These are phyloP conservation scores for Steinernema khuongi DNA, from an alignment of 1,140 invertebrate genomes.

Conservation along the genomic window DNA sequence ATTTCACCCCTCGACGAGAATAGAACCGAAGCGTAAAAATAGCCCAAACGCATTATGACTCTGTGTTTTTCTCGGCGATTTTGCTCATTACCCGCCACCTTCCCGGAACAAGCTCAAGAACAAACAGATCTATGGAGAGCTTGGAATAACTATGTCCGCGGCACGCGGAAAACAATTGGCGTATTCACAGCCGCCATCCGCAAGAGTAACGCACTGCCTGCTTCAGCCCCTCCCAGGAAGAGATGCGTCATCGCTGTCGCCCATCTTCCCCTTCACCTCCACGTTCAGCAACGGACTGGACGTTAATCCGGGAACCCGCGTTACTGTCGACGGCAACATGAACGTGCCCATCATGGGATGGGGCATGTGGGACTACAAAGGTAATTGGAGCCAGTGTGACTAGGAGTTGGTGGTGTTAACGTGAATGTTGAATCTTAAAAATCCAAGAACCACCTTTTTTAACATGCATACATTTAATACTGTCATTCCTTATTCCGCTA, in stretches of 20 bases:
- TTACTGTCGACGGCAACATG: conserved; percentile 44
- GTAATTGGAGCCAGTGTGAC: conserved; percentile 14
- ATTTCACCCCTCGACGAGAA: too few relatives aligned
- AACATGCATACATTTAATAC: not conserved
- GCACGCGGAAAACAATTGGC: not conserved
- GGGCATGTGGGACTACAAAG: conserved; percentile 45
- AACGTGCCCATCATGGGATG: conserved; percentile 43
- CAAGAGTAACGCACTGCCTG: not conserved
- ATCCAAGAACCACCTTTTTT: too few relatives aligned
- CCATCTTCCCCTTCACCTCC: conserved; percentile 40
- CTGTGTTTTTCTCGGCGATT: too few relatives aligned
- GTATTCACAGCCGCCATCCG: not conserved
- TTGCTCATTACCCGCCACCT: too few relatives aligned
- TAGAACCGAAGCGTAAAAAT: too few relatives aligned
- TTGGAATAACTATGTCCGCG: not conserved
- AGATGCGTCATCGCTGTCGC: conserved; percentile 40
- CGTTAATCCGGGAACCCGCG: conserved; percentile 39
- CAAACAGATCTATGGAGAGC: not conserved
- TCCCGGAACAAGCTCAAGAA: too few relatives aligned
- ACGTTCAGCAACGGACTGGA: conserved; percentile 42
- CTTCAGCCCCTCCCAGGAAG: conserved; percentile 40
- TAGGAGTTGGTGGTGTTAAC: too few relatives aligned
- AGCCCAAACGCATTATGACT: too few relatives aligned
- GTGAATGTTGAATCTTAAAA: too few relatives aligned
- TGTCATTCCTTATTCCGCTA: too few relatives aligned